Base-by-base conservation (phyloP, 2,113 vertebrate genomes). In the Anolis carolinensis region DNA sequence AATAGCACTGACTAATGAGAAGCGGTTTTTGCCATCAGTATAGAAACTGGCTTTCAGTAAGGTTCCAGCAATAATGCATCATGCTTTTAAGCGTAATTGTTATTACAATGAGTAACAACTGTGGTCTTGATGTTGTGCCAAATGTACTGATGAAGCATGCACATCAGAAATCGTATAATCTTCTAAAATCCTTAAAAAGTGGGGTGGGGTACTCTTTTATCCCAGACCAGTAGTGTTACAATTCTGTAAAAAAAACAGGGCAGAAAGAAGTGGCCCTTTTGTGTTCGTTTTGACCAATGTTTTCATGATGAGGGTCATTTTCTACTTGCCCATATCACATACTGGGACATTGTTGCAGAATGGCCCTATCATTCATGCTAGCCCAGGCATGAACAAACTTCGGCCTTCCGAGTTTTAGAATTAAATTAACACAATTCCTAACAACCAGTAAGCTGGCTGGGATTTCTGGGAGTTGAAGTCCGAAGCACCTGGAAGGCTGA, bases 51-150 rank as follows among this genome's bases (percentile, higher is more conserved):
- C 8, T 34, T 80, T 52, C 59, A 44, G 6, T 85, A 80, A 89
- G 85, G 27, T 52, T 81, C 87, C 21, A 82, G 82, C 36, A 87
- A 71, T 78, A 71, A 82, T 20, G n/a, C 23, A 39, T 83, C 32
- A n/a, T 27, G 18, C 81, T 87, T 92, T 85, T 73, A 30, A 79
- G 87, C 80, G 81, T 91, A 27, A 55, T 10, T n/a, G 36, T 59
- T 89, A 86, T 81, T 39, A 59, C 23, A 82, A 50, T 59, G 9
- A 67, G 65, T 83, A 88, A 78, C n/a, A 72, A 81, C 68, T 72
- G 48, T 48, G 5, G 0, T 21, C 3, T 73, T 23, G 13, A 44
- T 32, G 25, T 59, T 59, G 55, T 59, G 14, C 20, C 79, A 67
- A 73, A 39, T 87, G 80, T 5, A 62, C 72, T 80, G 85, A 78